Evolutionary conservation across 2,888 invertebrate genomes (phyloP).

Genomic region (Congeria kusceri): DNA sequence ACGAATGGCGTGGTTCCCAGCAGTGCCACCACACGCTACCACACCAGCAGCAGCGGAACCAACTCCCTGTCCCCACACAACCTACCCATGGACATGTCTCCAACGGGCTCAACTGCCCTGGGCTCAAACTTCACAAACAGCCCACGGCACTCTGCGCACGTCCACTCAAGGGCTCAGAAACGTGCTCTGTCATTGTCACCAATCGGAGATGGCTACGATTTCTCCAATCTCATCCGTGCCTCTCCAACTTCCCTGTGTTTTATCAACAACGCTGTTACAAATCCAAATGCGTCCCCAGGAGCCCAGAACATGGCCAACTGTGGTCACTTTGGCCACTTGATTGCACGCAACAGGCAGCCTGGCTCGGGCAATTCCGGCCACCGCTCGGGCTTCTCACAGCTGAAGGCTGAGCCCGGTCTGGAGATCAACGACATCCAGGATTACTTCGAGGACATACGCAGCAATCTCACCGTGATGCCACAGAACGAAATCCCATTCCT

Average conservation of each 20-base stretch:
- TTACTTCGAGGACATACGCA: conserved; percentile 75
- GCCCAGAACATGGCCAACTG: conserved; percentile 67
- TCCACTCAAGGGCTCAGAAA: conserved; percentile 75
- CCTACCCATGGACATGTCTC: conserved; percentile 76
- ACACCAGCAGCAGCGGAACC: conserved; percentile 72
- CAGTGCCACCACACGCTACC: conserved; percentile 73
- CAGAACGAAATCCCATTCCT: conserved; percentile 79
- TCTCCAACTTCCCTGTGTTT: conserved; percentile 85
- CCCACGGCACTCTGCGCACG: conserved; percentile 81
- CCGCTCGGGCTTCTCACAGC: conserved; percentile 62
- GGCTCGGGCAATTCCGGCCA: conserved; percentile 76
- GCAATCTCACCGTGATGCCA: conserved; percentile 80
- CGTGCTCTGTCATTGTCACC: conserved; percentile 83
- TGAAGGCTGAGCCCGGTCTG: conserved; percentile 73
- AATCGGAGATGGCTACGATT: conserved; percentile 82
- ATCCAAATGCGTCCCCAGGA: conserved; percentile 79
- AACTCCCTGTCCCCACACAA: conserved; percentile 77
- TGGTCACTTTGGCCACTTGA: conserved; percentile 83
- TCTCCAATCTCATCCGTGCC: conserved; percentile 85
- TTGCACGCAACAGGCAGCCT: conserved; percentile 76
- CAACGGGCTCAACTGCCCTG: conserved; percentile 76
- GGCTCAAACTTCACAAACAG: conserved; percentile 80
- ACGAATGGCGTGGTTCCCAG: conserved; percentile 60
- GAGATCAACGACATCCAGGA: conserved; percentile 70
- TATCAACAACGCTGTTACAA: conserved; percentile 76